Percentiles rank a stretch among this genome's conserved stretches.
Conservation (phyloP, 2,113 vertebrate species). For the Sinocyclocheilus anophthalmus region DNA sequence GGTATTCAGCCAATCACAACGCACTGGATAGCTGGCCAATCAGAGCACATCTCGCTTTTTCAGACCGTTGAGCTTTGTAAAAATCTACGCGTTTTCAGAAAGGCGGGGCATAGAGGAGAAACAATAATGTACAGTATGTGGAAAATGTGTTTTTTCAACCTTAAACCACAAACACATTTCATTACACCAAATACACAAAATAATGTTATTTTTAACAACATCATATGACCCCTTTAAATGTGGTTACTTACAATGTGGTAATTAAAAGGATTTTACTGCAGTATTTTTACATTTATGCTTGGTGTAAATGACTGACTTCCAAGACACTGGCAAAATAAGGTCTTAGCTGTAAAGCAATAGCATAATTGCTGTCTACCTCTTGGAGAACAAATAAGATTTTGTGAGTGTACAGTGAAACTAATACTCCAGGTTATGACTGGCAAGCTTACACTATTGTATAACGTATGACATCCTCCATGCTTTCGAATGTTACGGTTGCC, state of each 20-base stretch:
- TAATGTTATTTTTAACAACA: no score
- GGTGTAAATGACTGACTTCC: neutral
- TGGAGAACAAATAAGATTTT: neutral
- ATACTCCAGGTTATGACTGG: neutral
- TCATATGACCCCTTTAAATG: neutral
- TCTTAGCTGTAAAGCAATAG: neutral
- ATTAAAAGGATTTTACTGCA: neutral
- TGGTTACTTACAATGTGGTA: neutral
- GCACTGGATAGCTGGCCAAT: no score
- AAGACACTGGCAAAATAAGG: neutral
- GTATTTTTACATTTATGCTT: neutral
- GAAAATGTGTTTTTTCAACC: no score
- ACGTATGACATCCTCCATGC: neutral
- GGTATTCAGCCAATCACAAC: no score
- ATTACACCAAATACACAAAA: no score
- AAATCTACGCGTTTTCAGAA: no score
- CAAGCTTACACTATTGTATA: constrained; percentile 9
- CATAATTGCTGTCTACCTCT: neutral
- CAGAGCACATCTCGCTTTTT: no score
- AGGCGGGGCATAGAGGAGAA: no score
- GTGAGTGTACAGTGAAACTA: neutral
- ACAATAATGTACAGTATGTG: no score
- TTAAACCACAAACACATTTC: no score
- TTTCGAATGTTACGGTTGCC: constrained; percentile 8
- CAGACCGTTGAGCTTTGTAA: no score